These are phyloP conservation scores for Cygnus atratus DNA, from an alignment of 2,113 vertebrate genomes.

Conservation along the genomic window DNA sequence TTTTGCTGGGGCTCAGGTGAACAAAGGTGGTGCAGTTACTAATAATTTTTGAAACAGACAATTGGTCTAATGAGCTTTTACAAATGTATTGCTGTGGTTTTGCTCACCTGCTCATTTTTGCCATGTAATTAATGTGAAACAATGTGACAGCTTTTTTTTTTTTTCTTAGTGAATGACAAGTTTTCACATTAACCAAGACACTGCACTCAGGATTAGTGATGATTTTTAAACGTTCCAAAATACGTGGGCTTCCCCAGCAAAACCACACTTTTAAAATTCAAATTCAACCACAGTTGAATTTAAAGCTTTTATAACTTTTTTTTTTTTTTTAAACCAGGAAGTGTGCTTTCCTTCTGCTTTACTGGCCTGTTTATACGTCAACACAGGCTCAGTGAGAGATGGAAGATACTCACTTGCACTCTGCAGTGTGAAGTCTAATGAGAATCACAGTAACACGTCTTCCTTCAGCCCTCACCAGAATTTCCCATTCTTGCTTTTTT, in stretches of 20 bases:
- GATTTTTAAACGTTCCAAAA: neutral
- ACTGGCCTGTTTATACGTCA: neutral
- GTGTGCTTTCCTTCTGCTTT: neutral
- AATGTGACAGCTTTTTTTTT: neutral
- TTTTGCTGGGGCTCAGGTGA: neutral
- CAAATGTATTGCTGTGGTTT: neutral
- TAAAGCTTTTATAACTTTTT: neutral
- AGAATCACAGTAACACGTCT: neutral
- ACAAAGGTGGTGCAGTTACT: neutral
- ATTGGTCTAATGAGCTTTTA: neutral
- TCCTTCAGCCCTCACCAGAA: neutral
- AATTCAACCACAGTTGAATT: too few species aligned
- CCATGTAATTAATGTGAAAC: neutral
- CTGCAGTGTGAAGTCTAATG: neutral
- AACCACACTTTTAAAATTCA: neutral
- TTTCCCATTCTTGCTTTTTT: neutral
- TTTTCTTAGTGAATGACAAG: neutral
- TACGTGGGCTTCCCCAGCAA: neutral
- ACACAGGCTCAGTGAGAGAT: neutral
- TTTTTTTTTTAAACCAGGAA: neutral
- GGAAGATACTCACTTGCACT: neutral
- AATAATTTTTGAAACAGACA: neutral
- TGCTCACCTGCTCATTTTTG: neutral
- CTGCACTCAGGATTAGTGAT: neutral
- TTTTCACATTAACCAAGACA: neutral